Evolutionary conservation across 1,140 invertebrate genomes (phyloP).

Genomic region (Drosophila serrata): DNA sequence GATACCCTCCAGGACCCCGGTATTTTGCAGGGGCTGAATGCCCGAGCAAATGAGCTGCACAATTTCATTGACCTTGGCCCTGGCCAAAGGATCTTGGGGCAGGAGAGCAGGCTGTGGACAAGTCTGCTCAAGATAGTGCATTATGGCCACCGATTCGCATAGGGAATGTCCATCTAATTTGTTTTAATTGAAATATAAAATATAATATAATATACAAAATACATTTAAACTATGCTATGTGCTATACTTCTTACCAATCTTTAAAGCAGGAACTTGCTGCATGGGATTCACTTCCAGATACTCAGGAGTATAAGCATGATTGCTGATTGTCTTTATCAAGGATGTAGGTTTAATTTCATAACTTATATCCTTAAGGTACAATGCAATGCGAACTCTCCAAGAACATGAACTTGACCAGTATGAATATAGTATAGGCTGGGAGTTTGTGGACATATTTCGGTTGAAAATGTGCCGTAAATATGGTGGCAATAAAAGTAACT

Average conservation of each 20-base stretch:
- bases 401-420: constrained; percentile 96
- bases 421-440: constrained; percentile 92
- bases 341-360: constrained; percentile 96
- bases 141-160: constrained; percentile 96
- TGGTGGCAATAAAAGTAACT: not conserved
- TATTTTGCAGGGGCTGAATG: constrained; percentile 98
- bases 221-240: too few species aligned
- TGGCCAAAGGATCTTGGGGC: constrained; percentile 92
- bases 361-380: constrained; percentile 97
- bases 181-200: not conserved
- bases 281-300: constrained; percentile 96
- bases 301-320: constrained; percentile 92
- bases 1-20: constrained; percentile 92
- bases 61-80: constrained; percentile 92
- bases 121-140: constrained; percentile 97
- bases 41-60: constrained; percentile 93
- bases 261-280: constrained; percentile 95
- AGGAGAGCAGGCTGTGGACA: constrained; percentile 93
- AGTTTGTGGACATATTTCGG: not conserved
- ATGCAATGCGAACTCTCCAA: constrained; percentile 94
- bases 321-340: constrained; percentile 92
- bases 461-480: too few species aligned
- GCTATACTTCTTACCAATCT: constrained; percentile 88
- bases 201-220: not conserved
- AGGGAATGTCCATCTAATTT: constrained; percentile 90